Base-by-base conservation (phyloP, 1,140 invertebrate genomes). In the Ips nitidus region DNA sequence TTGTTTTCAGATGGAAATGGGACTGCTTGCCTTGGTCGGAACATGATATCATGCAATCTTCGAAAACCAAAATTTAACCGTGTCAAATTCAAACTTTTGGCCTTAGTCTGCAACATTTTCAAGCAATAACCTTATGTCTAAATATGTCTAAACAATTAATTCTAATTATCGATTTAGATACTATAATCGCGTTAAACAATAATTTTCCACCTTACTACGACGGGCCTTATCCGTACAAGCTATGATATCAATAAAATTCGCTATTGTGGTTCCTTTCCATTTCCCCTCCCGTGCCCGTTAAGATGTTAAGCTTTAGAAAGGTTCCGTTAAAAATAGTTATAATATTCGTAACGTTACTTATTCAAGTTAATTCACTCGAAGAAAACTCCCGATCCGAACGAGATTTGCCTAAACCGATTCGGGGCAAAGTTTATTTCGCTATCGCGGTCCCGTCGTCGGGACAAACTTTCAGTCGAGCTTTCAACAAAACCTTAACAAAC, bases 111-210 rank as follows among this genome's bases (percentile, higher is more conserved):
- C 58, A 62, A 53, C 39, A 42, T 58, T 60, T 45, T 43, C 40
- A 71, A 73, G 72, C 72, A 73, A 73, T 73, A 73, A 70, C 50
- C 47, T 61, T 55, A 63, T 41, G 1, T 41, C 57, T 8, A 62
- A 79, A 63, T 58, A 80, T 80, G 79, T 80, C 79, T 39, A 80
- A 76, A 70, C 62, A 66, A 66, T 63, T 80, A 45, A 78, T 80
- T 41, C 72, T 80, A 3, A 80, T 80, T 52, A 79, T 80, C 66
- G 79, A 80, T 66, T 63, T 80, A 59, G 79, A 80, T 67, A 80
- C 79, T 7, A 80, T 80, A 80, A 77, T 79, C 70, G 45, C 69
- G 42, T 65, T 41, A 38, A 43, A 38, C 22, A 22, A 22, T 42
- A 71, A 62, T 66, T 53, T 40, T 55, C 55, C 40, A 4, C 52